Evolutionary conservation across 2,888 invertebrate genomes (phyloP), one percentile per base, ranked within the genome.

Genomic region (Meteorus cinctellus): DNA sequence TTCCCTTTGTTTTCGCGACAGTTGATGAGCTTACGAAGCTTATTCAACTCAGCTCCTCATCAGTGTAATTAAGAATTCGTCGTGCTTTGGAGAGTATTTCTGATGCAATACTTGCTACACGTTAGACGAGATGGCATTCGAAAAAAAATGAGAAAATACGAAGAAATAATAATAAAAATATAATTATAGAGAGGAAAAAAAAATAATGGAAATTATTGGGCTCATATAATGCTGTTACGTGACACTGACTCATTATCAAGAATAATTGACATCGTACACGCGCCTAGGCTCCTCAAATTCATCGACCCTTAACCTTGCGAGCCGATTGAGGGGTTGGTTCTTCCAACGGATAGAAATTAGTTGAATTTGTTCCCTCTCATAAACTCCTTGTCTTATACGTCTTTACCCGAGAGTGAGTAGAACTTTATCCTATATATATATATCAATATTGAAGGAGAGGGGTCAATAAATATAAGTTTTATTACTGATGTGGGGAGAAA

Each of bases 211-310:
- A 34, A 72, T 55, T 45, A 48, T 36, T 41, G 24, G 63, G 19
- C 19, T 55, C 36, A 65, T 12, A 24, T 51, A 68, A 63, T 63
- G 45, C 51, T 45, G 76, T 66, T 70, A 77, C 74, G 73, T 74
- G 76, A 77, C 69, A 73, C 74, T 51, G 59, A 65, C 66, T 77
- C 71, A 74, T 74, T 68, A 74, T 48, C 41, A 74, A 19, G 62
- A 77, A 75, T 77, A 77, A 77, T 77, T 75, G 77, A 65, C 68
- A 75, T 72, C 45, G 59, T 72, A 77, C 75, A 72, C 69, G 69
- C 48, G 67, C 29, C 65, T n/a, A 69, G 24, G 66, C 51, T 62
- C 34, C 48, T 51, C 65, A 34, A 65, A 51, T 55, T 66, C 55
- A 55, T 59, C 69, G 48, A 45, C 48, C 45, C 67, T 69, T 51